Evolutionary conservation across 2,113 vertebrate species (phyloP).

Genomic region (Rhinolophus ferrumequinum): DNA sequence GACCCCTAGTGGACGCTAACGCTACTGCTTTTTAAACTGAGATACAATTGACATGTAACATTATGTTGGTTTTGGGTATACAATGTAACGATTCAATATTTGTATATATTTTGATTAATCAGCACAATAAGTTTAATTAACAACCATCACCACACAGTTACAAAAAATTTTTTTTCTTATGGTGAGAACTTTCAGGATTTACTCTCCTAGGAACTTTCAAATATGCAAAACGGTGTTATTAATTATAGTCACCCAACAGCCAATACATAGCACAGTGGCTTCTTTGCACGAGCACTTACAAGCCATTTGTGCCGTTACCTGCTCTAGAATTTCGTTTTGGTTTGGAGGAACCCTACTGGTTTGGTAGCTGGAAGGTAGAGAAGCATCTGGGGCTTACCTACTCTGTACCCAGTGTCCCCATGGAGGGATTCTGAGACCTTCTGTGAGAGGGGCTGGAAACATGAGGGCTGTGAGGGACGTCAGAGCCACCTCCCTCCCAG

Average conservation of each 20-base stretch:
- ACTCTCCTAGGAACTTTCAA: background rate
- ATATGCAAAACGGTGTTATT: background rate
- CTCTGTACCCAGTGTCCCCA: background rate
- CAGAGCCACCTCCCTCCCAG: background rate
- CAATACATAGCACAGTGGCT: background rate
- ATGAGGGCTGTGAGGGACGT: background rate
- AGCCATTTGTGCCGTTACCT: background rate
- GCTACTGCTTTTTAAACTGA: background rate
- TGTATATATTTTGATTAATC: background rate
- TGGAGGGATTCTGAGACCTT: background rate
- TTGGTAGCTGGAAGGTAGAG: background rate
- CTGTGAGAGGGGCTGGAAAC: background rate
- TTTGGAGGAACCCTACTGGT: background rate
- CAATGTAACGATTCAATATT: background rate
- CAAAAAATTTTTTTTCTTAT: background rate
- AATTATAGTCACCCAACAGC: too few relatives aligned
- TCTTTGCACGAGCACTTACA: background rate
- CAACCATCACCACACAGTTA: background rate
- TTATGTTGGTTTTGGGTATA: background rate
- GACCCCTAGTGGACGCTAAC: conserved; percentile 14
- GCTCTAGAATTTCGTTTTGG: background rate
- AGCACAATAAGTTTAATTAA: background rate
- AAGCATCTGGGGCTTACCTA: background rate
- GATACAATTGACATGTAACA: background rate
- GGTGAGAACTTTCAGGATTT: background rate